Conservation (phyloP, 2,113 vertebrate species). For the Xiphorhynchus elegans region DNA sequence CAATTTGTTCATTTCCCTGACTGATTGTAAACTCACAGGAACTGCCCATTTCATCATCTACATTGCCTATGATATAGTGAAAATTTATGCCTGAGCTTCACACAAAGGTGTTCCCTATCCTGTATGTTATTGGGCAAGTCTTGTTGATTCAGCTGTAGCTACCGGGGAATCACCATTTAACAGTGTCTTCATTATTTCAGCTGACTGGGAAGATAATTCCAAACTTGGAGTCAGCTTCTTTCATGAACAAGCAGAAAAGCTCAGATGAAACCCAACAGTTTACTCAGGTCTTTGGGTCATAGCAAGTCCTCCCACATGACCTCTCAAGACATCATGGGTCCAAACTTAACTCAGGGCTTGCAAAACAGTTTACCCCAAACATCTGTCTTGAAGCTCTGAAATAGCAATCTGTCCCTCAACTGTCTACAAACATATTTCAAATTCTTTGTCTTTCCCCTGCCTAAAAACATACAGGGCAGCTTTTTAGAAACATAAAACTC, state of each 20-base stretch:
- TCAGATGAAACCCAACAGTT: neutral
- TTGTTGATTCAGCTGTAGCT: neutral
- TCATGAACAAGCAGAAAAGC: neutral
- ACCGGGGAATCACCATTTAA: neutral
- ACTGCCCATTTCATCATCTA: neutral
- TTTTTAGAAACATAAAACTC: neutral
- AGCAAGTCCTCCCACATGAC: neutral
- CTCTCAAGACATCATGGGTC: neutral
- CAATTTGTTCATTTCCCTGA: neutral
- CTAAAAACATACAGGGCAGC: slow-evolving; percentile 30
- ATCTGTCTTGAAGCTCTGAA: slow-evolving; percentile 76
- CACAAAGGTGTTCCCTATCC: neutral
- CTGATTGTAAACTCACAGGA: neutral
- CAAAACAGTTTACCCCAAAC: neutral
- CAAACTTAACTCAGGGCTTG: neutral
- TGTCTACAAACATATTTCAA: slow-evolving; percentile 74
- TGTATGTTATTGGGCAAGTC: neutral
- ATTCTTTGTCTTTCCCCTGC: slow-evolving; percentile 75
- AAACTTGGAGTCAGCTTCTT: neutral
- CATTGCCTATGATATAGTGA: neutral
- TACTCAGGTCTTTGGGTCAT: neutral
- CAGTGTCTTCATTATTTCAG: neutral
- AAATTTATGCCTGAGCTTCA: neutral
- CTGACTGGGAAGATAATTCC: neutral
- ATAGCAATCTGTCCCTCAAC: slow-evolving; percentile 72